Conservation (phyloP, 2,797 vertebrate species). For the Lutjanus campechanus region DNA sequence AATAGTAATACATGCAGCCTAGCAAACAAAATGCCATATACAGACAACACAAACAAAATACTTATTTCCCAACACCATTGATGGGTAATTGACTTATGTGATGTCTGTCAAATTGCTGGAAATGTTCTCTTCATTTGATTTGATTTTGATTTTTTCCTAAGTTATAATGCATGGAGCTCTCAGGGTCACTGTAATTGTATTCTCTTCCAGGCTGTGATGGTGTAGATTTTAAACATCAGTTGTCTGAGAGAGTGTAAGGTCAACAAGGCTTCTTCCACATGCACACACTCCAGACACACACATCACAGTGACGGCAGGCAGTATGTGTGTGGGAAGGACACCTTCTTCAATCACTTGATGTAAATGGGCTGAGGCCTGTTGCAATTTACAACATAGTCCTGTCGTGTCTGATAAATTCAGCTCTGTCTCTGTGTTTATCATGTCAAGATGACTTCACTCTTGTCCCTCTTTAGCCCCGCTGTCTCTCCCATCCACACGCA, state of each 20-base stretch:
- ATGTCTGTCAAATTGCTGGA: background rate
- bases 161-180: background rate
- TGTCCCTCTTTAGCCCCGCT: conserved; percentile 72
- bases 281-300: conserved; percentile 13
- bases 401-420: conserved; percentile 78
- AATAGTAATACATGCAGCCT: background rate
- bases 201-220: conserved; percentile 12
- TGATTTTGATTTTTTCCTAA: background rate
- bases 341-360: conserved; percentile 83
- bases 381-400: conserved; percentile 77
- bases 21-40: background rate
- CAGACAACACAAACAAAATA: background rate
- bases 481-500: conserved; percentile 51
- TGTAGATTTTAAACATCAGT: conserved; percentile 45
- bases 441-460: conserved; percentile 77
- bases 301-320: conserved; percentile 13
- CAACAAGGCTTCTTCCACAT: conserved; percentile 49
- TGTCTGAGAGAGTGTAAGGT: conserved; percentile 48
- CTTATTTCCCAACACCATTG: background rate
- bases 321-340: conserved; percentile 70
- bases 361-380: conserved; percentile 76
- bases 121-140: background rate
- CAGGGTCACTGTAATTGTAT: conserved; percentile 16
- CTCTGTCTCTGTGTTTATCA: conserved; percentile 81
- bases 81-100: background rate